Base-by-base conservation (phyloP, 2,797 vertebrate species). In the Sebastes elongatus region DNA sequence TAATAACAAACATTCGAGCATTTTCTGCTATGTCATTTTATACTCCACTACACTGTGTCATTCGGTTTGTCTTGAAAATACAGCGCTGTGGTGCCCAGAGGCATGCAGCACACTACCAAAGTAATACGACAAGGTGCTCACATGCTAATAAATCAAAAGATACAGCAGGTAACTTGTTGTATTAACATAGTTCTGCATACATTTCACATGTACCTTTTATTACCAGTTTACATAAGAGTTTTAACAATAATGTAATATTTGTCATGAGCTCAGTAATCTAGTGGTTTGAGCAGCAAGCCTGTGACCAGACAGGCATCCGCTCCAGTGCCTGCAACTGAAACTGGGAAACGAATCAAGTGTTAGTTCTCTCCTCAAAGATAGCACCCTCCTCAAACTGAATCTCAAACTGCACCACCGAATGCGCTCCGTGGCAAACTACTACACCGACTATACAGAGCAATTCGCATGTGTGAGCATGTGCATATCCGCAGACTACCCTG, bases 281-380 rank as follows among this genome's bases (percentile, higher is more conserved):
- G 20, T 35, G 18, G 38, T 74, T 74, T 78, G 3, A 63, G 64
- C 28, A 66, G 63, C 30, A 62, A 74, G 70, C 53, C 28, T 66
- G 64, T 60, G 30, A 35, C 46, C 49, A 30, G 25, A 66, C 62
- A 77, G 28, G 65, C 30, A 80, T 60, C 59, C 25, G 1, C 22
- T 76, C 55, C 46, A 75, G n/a, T 55, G 28, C 6, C 18, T 56
- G 42, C 46, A 49, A 49, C 1, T 61, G 20, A 84, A 85, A 71
- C 14, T 67, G 62, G 30, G 63, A 63, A 62, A 75, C 38, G 30
- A 75, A 70, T 53, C 33, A 38, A 68, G 38, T 42, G 56, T 72
- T 71, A 27, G 23, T 55, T 78, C 55, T 80, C 62, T 76, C 28
- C 25, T 38, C n/a, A 42, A 35, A 59, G 11, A 80, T 5, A 23